Evolutionary conservation across 1,140 invertebrate species (phyloP), one percentile per base, ranked within the genome.

Genomic region (Cecropterus lyciades): DNA sequence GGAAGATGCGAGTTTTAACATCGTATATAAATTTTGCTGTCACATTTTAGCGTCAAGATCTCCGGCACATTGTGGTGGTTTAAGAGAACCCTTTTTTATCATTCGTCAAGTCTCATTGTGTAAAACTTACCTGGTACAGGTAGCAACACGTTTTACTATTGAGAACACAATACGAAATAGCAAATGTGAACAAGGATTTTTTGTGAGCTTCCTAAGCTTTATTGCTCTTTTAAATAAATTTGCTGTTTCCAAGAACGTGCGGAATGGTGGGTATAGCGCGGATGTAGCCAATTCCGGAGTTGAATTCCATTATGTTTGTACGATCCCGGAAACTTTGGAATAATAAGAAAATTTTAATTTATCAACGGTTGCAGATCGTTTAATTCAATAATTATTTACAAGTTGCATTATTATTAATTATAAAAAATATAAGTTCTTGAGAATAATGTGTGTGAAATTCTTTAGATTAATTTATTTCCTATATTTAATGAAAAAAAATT

Each of bases 41-140:
- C 15, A 33, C 13, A 53, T 40, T 53, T 53, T 40, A 45, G 40
- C 40, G 42, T 45, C 20, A 27, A n/a, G 40, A 45, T 1, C 20
- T 15, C 20, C 43, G 20, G 17, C 17, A 20, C 16, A 30, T 57
- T 57, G 42, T 57, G 16, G 16, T 43, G 49, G 24, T 65, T 45
- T 56, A n/a, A 65, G 42, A 48, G 20, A 62, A 51, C 55, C 60
- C 33, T 64, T 72, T 72, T 72, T 72, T 65, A 52, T 56, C 37
- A 30, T 13, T 24, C 0, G n/a, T 46, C 40, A 30, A 57, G 42
- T 45, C 51, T 51, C 33, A 68, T 72, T 68, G 62, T 62, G 48
- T 65, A 46, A 70, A 71, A 56, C 70, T 53, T 72, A 72, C 66
- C 70, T 72, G 66, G 49, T 51, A 59, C 70, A 69, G 66, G 70